Conservation (phyloP, 2,113 vertebrate species). For the Peromyscus californicus region DNA sequence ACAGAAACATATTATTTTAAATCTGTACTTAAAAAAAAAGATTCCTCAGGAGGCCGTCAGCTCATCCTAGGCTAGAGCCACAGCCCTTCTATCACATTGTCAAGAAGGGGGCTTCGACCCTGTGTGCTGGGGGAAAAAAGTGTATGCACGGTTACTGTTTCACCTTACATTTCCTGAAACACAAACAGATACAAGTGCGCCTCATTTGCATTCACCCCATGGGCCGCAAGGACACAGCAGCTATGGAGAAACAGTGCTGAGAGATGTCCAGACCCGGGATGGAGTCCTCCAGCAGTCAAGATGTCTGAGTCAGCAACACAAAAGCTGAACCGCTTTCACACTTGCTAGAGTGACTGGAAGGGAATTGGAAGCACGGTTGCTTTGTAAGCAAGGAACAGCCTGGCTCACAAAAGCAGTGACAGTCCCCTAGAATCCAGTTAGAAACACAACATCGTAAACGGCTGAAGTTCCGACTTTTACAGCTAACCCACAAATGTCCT, state of each 20-base stretch:
- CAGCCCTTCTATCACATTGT: neutral
- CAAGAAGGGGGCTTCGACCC: neutral
- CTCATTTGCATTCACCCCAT: neutral
- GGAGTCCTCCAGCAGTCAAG: neutral
- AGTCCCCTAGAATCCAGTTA: conserved; percentile 28
- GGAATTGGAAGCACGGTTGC: neutral
- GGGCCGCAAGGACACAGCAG: neutral
- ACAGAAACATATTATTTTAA: neutral
- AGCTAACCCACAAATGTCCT: neutral
- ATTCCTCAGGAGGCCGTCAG: neutral
- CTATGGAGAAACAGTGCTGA: neutral
- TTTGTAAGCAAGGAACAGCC: conserved; percentile 32
- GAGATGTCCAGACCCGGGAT: neutral
- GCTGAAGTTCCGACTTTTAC: neutral
- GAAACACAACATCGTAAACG: neutral
- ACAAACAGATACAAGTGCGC: neutral
- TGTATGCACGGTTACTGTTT: neutral
- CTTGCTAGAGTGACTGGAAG: neutral
- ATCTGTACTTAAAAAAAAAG: neutral
- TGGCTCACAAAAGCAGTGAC: neutral
- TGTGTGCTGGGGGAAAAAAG: neutral
- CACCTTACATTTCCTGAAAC: neutral
- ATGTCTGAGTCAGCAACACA: neutral
- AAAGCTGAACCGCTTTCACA: neutral
- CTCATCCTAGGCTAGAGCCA: neutral